Evolutionary conservation across 2,797 vertebrate species (phyloP).

Genomic region (Sciurus carolinensis): DNA sequence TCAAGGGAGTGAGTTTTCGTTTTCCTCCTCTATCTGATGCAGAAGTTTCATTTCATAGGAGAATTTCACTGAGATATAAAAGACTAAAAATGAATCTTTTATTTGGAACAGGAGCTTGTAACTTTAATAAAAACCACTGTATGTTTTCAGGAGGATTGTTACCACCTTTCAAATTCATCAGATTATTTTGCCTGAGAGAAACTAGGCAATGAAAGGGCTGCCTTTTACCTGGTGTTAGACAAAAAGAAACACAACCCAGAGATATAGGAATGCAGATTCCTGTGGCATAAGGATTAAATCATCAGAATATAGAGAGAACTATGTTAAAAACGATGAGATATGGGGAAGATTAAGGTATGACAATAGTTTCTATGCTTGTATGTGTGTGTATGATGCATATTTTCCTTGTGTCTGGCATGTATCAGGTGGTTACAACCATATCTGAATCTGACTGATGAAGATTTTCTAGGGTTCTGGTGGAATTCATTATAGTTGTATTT

Average conservation of each 20-base stretch:
- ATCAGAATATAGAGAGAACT: neutral
- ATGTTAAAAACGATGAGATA: neutral
- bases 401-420: neutral
- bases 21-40: neutral
- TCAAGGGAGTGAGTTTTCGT: neutral
- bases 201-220: neutral
- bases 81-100: slow-evolving; percentile 19
- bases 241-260: neutral
- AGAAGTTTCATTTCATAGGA: neutral
- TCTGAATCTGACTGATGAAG: neutral
- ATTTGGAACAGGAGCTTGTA: slow-evolving; percentile 15
- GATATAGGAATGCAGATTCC: neutral
- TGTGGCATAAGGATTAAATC: neutral
- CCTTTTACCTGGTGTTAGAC: neutral
- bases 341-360: neutral
- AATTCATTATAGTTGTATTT: neutral
- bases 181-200: neutral
- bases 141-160: neutral
- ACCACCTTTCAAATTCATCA: neutral
- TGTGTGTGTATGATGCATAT: neutral
- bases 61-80: slow-evolving; percentile 22
- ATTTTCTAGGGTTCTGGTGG: slow-evolving; percentile 1
- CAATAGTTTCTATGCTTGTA: neutral
- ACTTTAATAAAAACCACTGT: slow-evolving; percentile 13
- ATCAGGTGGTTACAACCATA: slow-evolving; percentile 14